phyloP scores from a whole-genome alignment of 2,113 vertebrate species.

The Peromyscus maniculatus region DNA sequence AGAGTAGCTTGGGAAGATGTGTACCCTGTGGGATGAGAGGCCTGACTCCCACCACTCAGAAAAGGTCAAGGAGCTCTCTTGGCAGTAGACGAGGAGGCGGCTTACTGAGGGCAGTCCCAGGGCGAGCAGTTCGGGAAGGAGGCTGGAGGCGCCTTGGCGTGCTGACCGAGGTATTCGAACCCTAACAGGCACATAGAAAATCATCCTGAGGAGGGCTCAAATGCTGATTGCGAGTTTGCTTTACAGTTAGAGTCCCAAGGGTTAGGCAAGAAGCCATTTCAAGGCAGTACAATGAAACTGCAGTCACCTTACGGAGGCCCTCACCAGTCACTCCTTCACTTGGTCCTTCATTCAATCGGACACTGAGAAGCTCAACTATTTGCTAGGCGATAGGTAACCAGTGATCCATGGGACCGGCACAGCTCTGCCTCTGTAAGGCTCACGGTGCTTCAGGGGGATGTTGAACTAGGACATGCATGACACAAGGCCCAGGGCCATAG shows the following conservation, averaged over 20 bases:
- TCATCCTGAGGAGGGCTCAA: background rate
- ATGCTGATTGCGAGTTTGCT: background rate
- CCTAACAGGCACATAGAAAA: background rate
- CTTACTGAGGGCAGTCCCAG: background rate
- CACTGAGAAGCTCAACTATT: background rate
- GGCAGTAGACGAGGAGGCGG: background rate
- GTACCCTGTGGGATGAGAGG: background rate
- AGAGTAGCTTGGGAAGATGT: constrained; percentile 69
- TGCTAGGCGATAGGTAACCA: background rate
- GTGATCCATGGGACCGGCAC: fast-evolving
- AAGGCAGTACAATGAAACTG: background rate
- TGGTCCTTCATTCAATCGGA: background rate
- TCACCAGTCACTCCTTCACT: background rate
- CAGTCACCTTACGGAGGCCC: background rate
- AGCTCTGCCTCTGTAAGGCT: background rate
- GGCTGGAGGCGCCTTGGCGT: background rate
- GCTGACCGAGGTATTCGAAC: background rate
- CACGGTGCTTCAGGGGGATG: fast-evolving
- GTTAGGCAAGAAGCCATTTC: background rate
- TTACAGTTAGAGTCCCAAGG: background rate
- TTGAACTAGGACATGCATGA: background rate
- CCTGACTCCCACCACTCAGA: background rate
- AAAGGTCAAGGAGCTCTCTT: background rate
- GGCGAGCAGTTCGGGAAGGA: background rate
- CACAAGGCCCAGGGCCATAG: background rate